A percentile compares a stretch with the other conserved stretches of the same genome.
Conservation (phyloP, 2,888 invertebrate species). For the Erannis defoliaria region DNA sequence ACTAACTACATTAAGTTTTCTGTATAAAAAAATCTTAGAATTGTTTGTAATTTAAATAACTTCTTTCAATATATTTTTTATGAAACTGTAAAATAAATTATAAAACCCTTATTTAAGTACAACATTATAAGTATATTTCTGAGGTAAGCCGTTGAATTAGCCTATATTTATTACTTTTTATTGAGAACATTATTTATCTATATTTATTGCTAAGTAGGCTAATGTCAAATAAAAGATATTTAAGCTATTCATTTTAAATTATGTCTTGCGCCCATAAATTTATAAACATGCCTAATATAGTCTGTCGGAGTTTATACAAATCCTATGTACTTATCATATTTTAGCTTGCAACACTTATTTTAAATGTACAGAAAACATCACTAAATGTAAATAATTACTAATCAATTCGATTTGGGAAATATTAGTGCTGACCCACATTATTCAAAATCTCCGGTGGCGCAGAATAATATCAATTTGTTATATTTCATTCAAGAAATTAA, state of each 20-base stretch:
- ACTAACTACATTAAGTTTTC: no score
- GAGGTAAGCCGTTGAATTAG: slow-evolving; percentile 32
- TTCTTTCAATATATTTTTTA: background rate
- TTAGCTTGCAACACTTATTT: no score
- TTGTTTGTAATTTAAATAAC: background rate
- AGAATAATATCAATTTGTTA: background rate
- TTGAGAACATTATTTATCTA: no score
- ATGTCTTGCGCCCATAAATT: no score
- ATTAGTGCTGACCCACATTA: no score
- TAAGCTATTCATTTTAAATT: background rate
- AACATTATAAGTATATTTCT: slow-evolving; percentile 14
- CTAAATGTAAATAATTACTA: no score
- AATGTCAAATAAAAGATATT: background rate
- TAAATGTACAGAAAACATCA: no score
- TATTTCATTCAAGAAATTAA: background rate
- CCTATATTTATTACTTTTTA: slow-evolving; percentile 1
- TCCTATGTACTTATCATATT: no score
- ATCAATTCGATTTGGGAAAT: no score
- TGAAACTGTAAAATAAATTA: slow-evolving; percentile 1
- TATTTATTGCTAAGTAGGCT: slow-evolving; percentile 1
- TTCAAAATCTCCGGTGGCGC: background rate
- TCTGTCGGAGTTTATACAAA: no score
- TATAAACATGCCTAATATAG: no score
- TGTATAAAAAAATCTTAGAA: background rate
- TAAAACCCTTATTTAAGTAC: slow-evolving; percentile 4